Evolutionary conservation across 2,797 vertebrate species (phyloP), one percentile per base, ranked within the genome.

Genomic region (Cetoscarus ocellatus): DNA sequence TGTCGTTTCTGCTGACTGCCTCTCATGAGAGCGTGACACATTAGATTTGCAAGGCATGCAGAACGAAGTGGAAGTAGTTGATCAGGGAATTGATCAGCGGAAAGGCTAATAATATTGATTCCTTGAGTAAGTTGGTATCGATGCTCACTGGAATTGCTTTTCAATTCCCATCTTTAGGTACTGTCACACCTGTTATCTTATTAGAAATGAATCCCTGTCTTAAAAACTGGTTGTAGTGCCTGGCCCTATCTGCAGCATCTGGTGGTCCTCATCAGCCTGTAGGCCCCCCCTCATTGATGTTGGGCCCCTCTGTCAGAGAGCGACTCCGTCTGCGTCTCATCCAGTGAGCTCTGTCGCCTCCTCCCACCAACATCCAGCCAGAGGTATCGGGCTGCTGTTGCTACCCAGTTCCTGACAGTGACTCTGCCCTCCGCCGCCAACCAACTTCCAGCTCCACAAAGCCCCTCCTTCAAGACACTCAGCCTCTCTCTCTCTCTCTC

Each of bases 371-470:
- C 84, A 87, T 67, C 62, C 55, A 84, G 87, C 84, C 76, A 84
- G 86, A 84, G 83, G 82, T 83, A 80, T 74, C 75, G 88, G 79
- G 79, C 86, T 86, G 90, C 94, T 95, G 94, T 94, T 95, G 94
- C 94, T 95, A 94, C 89, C 93, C 94, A 89, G 93, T 86, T 92
- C 91, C 88, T 91, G 85, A 88, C 89, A 86, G 86, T 88, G 84
- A 90, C 88, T 86, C 90, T 89, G 87, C 91, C 83, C 87, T 89
- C 86, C 79, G 70, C 90, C 85, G 79, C 90, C 92, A 93, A 91
- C 88, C 91, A 90, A 83, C 91, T 91, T 80, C 67, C 88, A 91
- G 86, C 83, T 89, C 75, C 61, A 44, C 57, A 78, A 76, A 87
- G 86, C 91, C 82, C 90, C 92, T 91, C 90, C 91, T 87, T 87